A percentile compares a stretch with the other conserved stretches of the same genome.
These are phyloP conservation scores for Lepetodrilus schrolli DNA, from an alignment of 2,888 invertebrate genomes.

Conservation along the genomic window DNA sequence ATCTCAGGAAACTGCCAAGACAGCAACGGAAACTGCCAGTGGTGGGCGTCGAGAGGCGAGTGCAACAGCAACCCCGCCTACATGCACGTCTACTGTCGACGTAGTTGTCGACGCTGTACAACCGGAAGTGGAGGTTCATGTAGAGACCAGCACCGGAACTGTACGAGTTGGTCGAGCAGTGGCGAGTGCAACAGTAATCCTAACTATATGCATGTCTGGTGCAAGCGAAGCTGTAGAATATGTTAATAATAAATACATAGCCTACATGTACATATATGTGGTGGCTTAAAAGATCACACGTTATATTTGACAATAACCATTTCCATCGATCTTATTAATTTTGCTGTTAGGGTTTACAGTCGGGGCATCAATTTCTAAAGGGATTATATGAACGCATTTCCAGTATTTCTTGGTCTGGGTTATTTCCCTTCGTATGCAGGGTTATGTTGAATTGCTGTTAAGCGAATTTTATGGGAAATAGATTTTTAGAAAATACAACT, in stretches of 20 bases:
- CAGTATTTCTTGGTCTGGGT: too few relatives aligned
- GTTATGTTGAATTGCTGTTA: too few relatives aligned
- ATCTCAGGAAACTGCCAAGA: neutral
- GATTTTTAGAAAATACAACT: too few relatives aligned
- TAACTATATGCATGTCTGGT: conserved; percentile 22
- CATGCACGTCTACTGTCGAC: neutral
- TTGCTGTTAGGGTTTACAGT: too few relatives aligned
- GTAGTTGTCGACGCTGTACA: neutral
- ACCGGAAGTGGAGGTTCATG: conserved; percentile 19
- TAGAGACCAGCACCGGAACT: neutral
- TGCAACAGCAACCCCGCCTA: neutral
- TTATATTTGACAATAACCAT: too few relatives aligned
- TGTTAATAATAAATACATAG: neutral
- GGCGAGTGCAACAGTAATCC: conserved; percentile 21
- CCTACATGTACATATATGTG: too few relatives aligned
- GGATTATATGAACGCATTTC: too few relatives aligned
- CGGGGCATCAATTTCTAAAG: too few relatives aligned
- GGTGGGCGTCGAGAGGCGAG: neutral
- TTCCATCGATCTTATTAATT: too few relatives aligned
- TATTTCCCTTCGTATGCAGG: too few relatives aligned
- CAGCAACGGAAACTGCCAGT: neutral
- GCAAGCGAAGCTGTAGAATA: conserved; percentile 22
- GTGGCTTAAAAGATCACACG: too few relatives aligned
- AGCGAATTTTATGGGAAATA: too few relatives aligned
- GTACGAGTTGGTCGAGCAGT: neutral